Evolutionary conservation across 2,888 invertebrate species (phyloP).

Genomic region (Amorpha juglandis): DNA sequence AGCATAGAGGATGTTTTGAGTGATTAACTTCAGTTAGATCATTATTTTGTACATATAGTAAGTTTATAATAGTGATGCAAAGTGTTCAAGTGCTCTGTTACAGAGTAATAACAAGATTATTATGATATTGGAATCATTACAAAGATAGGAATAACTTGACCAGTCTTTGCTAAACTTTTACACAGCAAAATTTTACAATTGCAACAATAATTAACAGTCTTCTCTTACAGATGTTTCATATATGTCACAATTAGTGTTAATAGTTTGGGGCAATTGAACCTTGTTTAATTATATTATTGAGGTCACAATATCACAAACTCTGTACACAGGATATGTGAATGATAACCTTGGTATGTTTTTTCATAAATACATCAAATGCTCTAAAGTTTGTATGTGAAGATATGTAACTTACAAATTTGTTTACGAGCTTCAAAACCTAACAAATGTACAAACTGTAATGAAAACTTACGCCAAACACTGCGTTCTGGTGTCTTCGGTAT

Average conservation of each 20-base stretch:
- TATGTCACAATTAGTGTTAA: neutral
- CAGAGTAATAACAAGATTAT: no score
- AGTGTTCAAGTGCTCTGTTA: no score
- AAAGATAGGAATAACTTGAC: no score
- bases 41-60: no score
- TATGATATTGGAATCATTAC: no score
- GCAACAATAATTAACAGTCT: no score
- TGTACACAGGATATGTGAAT: neutral
- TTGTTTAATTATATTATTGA: neutral
- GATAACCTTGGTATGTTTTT: conserved; percentile 14
- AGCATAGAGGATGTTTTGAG: no score
- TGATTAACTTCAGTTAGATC: no score
- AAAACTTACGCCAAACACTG: conserved; percentile 67
- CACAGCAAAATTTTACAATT: no score
- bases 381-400: neutral
- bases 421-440: neutral
- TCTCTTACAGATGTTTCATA: neutral
- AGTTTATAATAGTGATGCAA: no score
- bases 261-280: neutral
- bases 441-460: neutral
- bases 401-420: neutral
- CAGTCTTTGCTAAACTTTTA: no score
- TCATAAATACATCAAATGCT: neutral
- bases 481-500: conserved; percentile 69
- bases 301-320: neutral